Evolutionary conservation across 2,797 vertebrate species (phyloP).

Genomic region (Epinephelus malabaricus): DNA sequence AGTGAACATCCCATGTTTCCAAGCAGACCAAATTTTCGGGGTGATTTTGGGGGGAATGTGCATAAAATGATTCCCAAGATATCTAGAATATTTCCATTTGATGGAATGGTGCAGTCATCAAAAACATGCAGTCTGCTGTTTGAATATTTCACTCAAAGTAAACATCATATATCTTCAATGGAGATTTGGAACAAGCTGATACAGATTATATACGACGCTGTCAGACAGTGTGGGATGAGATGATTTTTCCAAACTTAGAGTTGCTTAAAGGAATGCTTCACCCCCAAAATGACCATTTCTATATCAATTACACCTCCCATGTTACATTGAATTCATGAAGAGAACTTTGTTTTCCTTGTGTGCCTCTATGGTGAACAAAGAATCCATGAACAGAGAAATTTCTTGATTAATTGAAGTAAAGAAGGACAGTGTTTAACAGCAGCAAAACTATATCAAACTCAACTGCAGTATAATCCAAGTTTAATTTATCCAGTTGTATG

Average conservation of each 20-base stretch:
- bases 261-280: not conserved
- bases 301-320: no score
- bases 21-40: not conserved
- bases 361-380: no score
- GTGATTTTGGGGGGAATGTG: not conserved
- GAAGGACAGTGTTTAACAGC: no score
- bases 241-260: not conserved
- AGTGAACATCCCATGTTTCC: not conserved
- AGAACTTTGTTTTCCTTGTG: no score
- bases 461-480: no score
- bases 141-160: constrained; percentile 16
- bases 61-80: constrained; percentile 5
- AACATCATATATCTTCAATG: constrained; percentile 23
- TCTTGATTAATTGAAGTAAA: no score
- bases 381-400: no score
- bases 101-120: constrained; percentile 12
- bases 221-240: not conserved
- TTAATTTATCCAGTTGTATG: no score
- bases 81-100: constrained; percentile 28
- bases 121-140: not conserved
- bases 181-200: constrained; percentile 15
- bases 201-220: constrained; percentile 20
- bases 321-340: no score
- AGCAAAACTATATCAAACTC: no score
- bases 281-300: no score